Percentiles rank a stretch among this genome's conserved stretches.
phyloP scores from a whole-genome alignment of 2,797 vertebrate species.

The Gallinago solitaria region DNA sequence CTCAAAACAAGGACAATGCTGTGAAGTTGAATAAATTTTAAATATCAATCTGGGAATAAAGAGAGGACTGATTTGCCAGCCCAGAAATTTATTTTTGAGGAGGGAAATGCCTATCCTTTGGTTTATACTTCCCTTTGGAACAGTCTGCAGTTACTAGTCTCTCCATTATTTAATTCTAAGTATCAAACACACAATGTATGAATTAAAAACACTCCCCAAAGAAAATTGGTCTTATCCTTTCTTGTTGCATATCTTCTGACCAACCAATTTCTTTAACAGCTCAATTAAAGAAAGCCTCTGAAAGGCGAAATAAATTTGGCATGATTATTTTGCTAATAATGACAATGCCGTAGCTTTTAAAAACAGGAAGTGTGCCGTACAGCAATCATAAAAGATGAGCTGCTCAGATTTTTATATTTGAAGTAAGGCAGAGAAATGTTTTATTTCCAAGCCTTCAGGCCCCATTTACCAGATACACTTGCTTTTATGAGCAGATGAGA shows the following conservation, averaged over 20 bases:
- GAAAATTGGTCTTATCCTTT: not conserved
- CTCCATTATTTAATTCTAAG: not conserved
- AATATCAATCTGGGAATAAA: not conserved
- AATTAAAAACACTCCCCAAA: slow-evolving; percentile 7
- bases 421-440: not conserved
- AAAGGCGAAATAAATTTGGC: not conserved
- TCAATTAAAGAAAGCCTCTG: not conserved
- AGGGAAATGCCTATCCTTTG: not conserved
- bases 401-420: not conserved
- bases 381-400: not conserved
- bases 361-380: not conserved
- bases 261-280: not conserved
- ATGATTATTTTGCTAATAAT: not conserved
- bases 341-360: not conserved
- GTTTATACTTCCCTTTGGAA: not conserved
- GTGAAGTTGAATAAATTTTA: not conserved
- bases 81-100: not conserved
- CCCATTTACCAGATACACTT: not conserved
- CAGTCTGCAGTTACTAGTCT: not conserved
- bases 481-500: not conserved
- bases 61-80: not conserved
- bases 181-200: not conserved
- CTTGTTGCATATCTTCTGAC: not conserved
- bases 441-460: not conserved
- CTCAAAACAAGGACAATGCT: not conserved